phyloP scores from a whole-genome alignment of 2,888 invertebrate species.

The Drosophila glabriapex region DNA sequence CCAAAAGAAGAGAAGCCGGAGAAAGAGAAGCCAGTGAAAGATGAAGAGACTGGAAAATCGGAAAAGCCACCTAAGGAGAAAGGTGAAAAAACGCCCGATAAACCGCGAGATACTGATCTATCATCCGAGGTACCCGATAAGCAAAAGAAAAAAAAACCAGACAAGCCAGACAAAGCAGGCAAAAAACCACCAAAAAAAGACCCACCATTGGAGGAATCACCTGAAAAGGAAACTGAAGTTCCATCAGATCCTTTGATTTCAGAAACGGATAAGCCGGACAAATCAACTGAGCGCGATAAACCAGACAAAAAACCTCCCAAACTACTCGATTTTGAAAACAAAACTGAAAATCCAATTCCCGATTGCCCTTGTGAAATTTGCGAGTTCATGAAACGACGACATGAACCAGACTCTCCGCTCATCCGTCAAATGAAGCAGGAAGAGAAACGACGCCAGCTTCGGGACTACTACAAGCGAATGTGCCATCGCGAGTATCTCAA shows the following conservation, averaged over 20 bases:
- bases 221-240: too few species aligned
- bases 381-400: slow-evolving; percentile 34
- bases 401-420: slow-evolving; percentile 40
- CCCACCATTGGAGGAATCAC: neutral
- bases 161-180: neutral
- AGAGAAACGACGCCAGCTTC: slow-evolving; percentile 33
- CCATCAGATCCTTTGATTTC: neutral
- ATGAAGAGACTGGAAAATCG: neutral
- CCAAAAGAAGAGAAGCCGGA: neutral
- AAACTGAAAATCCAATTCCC: neutral
- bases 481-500: slow-evolving; percentile 30
- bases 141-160: neutral
- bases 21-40: neutral
- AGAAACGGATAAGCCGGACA: neutral
- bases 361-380: slow-evolving; percentile 48
- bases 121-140: neutral
- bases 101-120: neutral
- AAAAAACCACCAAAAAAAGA: neutral
- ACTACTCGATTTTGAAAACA: neutral
- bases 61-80: neutral
- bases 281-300: neutral
- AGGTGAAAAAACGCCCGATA: neutral
- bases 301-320: neutral
- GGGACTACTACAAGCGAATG: slow-evolving; percentile 31
- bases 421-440: slow-evolving; percentile 42